Evolutionary conservation across 2,888 invertebrate genomes (phyloP), one percentile per base, ranked within the genome.

Genomic region (Rutpela maculata): DNA sequence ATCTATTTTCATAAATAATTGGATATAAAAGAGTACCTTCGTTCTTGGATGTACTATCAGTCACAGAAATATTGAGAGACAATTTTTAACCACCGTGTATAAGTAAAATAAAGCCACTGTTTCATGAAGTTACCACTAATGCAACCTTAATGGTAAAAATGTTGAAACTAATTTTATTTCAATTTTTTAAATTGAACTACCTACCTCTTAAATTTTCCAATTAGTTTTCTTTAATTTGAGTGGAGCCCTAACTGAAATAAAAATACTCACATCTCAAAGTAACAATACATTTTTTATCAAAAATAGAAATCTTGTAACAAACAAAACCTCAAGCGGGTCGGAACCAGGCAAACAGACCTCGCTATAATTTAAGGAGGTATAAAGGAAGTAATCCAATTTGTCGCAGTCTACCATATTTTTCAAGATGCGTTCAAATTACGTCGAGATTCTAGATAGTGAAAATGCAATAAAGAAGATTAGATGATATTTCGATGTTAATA

Each of bases 401-500:
- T 66, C 50, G n/a, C 38, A 43, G 12, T 18, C 43, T 43, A 6
- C 9, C 65, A 43, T 12, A 59, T 43, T 38, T 43, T 50, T 43
- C 18, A 19, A 43, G 65, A 43, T 19, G 43, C 19, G 18, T 43
- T 66, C 19, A 66, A 50, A 66, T 35, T 66, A 19, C 15, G 19
- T 63, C 38, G 18, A 43, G 31, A 18, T 63, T 19, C 18, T 38
- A 19, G 38, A 66, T 43, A 38, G 18, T 15, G 43, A 65, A 43
- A 66, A 66, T 66, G 50, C 19, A 43, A 66, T 66, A 66, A 38
- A 43, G 65, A 43, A 66, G 38, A 43, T 66, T 66, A 66, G 65
- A 66, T 66, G 18, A 66, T 38, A 66, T 66, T 66, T 18, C 38
- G 38, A 15, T 43, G 65, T 19, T 59, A 56, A 43, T 66, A 66